Conservation (phyloP, 2,113 vertebrate genomes). For the Serilophus lunatus region DNA sequence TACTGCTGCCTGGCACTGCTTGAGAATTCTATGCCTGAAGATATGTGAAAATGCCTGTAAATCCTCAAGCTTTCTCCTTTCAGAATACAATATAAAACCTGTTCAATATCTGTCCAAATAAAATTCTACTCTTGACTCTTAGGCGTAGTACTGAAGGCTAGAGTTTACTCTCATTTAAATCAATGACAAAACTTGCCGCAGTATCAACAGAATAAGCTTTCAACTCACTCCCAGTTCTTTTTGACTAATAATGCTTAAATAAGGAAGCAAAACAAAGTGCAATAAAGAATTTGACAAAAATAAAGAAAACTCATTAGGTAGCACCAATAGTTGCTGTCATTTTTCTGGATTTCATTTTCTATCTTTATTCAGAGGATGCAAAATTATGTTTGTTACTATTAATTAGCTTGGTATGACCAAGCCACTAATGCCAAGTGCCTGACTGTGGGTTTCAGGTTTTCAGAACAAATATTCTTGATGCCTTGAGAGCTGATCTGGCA, state of each 20-base stretch:
- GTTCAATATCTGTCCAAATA: neutral
- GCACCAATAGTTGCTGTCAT: neutral
- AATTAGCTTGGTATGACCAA: conserved; percentile 63
- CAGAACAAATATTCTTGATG: conserved; percentile 70
- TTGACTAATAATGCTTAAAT: neutral
- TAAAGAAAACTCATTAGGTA: neutral
- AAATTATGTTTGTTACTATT: conserved; percentile 63
- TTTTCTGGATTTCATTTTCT: conserved; percentile 52
- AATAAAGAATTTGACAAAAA: neutral
- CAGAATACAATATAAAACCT: neutral
- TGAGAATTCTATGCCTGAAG: neutral
- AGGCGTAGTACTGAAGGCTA: neutral
- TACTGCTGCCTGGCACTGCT: neutral
- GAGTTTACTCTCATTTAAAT: neutral
- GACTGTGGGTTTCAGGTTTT: conserved; percentile 7
- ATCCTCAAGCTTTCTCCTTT: neutral
- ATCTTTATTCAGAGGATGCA: neutral
- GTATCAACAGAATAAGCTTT: neutral
- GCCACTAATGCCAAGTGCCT: conserved; percentile 48
- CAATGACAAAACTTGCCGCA: neutral
- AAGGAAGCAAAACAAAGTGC: neutral
- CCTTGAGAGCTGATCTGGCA: conserved; percentile 65
- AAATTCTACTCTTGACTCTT: neutral
- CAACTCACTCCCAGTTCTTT: neutral
- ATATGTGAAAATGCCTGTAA: neutral